phyloP scores from a whole-genome alignment of 2,113 vertebrate genomes.

The Percina caprodes region DNA sequence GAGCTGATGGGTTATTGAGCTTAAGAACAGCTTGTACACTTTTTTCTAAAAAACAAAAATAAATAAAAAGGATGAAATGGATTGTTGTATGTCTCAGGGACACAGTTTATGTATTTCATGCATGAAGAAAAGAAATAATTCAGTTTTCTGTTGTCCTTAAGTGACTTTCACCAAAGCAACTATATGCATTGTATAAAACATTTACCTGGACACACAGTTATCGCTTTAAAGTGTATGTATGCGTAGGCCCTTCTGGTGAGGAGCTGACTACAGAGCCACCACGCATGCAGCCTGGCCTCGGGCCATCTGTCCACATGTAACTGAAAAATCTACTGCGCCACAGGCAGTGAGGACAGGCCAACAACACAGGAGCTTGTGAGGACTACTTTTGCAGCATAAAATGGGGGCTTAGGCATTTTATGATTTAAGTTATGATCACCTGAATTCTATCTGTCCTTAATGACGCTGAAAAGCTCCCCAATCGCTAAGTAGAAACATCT shows the following conservation, averaged over 20 bases:
- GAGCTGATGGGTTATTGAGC: neutral
- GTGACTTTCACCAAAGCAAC: constrained; percentile 5
- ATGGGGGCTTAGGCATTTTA: constrained; percentile 21
- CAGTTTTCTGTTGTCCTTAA: constrained; percentile 11
- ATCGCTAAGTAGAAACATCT: constrained; percentile 55
- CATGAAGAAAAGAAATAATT: neutral
- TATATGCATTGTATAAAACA: neutral
- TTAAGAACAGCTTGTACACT: neutral
- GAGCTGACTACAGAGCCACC: constrained; percentile 58
- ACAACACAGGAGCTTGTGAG: constrained; percentile 39
- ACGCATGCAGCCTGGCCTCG: constrained; percentile 70
- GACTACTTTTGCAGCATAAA: constrained; percentile 48
- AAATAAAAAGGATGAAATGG: neutral
- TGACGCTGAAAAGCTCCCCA: constrained; percentile 50
- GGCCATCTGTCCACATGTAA: constrained; percentile 75
- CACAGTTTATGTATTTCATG: neutral
- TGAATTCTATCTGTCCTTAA: constrained; percentile 40
- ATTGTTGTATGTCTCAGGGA: neutral
- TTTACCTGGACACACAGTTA: neutral
- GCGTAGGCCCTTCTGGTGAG: constrained; percentile 49
- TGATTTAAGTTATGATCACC: constrained; percentile 31
- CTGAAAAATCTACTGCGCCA: constrained; percentile 76
- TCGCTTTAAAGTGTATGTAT: constrained; percentile 32
- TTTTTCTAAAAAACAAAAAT: no score
- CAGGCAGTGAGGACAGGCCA: constrained; percentile 61